Conservation (phyloP, 2,888 invertebrate genomes). For the Acronicta leporina region DNA sequence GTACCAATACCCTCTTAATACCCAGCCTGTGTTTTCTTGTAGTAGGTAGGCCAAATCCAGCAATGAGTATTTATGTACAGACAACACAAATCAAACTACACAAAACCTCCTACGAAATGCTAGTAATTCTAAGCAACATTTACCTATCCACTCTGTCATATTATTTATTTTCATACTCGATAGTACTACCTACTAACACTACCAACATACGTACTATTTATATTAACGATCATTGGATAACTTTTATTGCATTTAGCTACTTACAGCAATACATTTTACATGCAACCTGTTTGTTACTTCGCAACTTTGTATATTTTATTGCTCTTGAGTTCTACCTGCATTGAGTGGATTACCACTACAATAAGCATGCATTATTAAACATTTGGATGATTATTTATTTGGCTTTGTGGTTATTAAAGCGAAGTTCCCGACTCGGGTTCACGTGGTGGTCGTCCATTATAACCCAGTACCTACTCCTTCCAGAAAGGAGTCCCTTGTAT, state of each 20-base stretch:
- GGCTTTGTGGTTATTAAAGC: too few species aligned
- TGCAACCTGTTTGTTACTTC: constrained; percentile 34
- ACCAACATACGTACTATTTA: constrained; percentile 25
- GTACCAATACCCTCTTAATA: too few species aligned
- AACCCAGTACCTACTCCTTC: too few species aligned
- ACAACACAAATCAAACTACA: constrained; percentile 1
- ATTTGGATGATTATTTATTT: too few species aligned
- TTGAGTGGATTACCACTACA: neutral
- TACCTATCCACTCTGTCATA: constrained; percentile 12
- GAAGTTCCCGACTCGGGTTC: too few species aligned
- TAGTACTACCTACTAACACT: constrained; percentile 17
- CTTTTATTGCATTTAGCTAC: constrained; percentile 54
- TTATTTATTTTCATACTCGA: constrained; percentile 29
- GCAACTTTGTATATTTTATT: constrained; percentile 32
- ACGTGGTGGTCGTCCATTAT: too few species aligned
- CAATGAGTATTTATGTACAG: neutral
- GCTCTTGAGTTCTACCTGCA: constrained; percentile 3
- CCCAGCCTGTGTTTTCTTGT: too few species aligned
- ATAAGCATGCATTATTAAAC: too few species aligned
- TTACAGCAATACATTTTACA: constrained; percentile 37
- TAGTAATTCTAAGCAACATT: constrained; percentile 11
- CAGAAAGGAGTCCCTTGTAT: neutral
- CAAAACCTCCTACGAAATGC: constrained; percentile 6
- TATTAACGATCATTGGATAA: constrained; percentile 46
- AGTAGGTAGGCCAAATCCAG: neutral